These are phyloP conservation scores for Grammomys dolichurus DNA, from an alignment of 2,113 vertebrate genomes.

Conservation along the genomic window DNA sequence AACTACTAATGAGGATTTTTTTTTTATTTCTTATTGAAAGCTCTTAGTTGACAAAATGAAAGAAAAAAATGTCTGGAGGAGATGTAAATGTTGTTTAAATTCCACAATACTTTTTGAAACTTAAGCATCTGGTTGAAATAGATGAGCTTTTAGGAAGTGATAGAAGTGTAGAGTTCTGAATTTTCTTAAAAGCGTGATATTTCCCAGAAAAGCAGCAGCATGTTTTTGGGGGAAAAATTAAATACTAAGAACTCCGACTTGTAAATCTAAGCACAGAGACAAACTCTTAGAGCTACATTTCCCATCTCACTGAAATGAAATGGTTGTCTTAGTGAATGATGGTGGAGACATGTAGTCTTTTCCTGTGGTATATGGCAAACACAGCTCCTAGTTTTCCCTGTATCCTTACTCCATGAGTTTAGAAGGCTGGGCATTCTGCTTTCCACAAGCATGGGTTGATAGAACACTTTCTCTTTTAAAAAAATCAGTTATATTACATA, in stretches of 20 bases:
- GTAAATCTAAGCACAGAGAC: not conserved
- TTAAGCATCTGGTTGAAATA: conserved; percentile 50
- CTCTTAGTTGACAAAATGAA: conserved; percentile 52
- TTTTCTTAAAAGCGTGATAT: conserved; percentile 7
- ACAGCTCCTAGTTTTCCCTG: not conserved
- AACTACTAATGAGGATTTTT: conserved; percentile 60
- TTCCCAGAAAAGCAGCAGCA: conserved; percentile 33
- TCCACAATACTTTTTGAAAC: conserved; percentile 57
- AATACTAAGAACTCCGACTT: not conserved
- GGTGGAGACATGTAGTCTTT: not conserved
- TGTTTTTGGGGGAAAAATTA: not conserved
- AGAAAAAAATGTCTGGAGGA: conserved; percentile 28
- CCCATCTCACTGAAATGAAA: not conserved
- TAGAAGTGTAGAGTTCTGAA: not conserved
- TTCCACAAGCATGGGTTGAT: not conserved
- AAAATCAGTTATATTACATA: not conserved
- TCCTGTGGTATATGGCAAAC: not conserved
- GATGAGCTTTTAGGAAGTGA: not conserved
- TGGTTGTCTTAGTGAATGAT: not conserved
- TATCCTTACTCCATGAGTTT: not conserved
- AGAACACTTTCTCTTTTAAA: not conserved
- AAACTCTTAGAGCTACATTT: conserved; percentile 19
- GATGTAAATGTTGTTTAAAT: conserved; percentile 45
- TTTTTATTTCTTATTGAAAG: conserved; percentile 52
- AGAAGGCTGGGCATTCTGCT: not conserved